phyloP scores from a whole-genome alignment of 2,113 vertebrate species.

The Grus americana region DNA sequence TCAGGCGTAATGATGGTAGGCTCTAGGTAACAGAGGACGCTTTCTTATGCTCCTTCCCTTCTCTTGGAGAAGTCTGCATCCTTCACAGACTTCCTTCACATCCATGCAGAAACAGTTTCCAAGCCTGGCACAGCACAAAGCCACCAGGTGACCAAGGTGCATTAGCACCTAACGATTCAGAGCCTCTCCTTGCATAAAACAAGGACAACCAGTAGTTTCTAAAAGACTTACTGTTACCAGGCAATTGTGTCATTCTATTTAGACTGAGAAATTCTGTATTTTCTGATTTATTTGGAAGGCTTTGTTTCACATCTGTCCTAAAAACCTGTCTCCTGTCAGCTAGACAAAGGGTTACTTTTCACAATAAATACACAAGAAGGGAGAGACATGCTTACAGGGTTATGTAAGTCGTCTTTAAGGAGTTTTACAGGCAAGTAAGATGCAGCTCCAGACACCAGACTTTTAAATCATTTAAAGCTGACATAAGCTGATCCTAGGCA shows the following conservation, averaged over 20 bases:
- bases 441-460: conserved; percentile 33
- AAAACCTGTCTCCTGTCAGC: conserved; percentile 13
- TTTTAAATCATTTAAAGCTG: conserved; percentile 64
- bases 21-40: conserved; percentile 34
- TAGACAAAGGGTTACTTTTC: conserved; percentile 34
- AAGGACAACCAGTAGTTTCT: neutral
- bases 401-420: conserved; percentile 7
- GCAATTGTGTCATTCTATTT: neutral
- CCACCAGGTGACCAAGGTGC: neutral
- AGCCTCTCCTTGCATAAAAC: neutral
- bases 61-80: neutral
- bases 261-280: neutral
- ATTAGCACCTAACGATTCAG: neutral
- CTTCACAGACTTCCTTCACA: neutral
- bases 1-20: conserved; percentile 4
- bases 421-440: conserved; percentile 25
- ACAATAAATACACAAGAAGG: neutral
- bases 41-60: conserved; percentile 33
- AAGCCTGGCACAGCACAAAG: neutral
- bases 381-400: neutral
- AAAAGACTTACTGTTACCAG: neutral
- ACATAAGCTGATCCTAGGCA: conserved; percentile 25
- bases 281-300: neutral
- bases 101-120: neutral
- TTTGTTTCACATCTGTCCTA: neutral